Evolutionary conservation across 2,888 invertebrate species (phyloP).

Genomic region (Alsophila aescularia): DNA sequence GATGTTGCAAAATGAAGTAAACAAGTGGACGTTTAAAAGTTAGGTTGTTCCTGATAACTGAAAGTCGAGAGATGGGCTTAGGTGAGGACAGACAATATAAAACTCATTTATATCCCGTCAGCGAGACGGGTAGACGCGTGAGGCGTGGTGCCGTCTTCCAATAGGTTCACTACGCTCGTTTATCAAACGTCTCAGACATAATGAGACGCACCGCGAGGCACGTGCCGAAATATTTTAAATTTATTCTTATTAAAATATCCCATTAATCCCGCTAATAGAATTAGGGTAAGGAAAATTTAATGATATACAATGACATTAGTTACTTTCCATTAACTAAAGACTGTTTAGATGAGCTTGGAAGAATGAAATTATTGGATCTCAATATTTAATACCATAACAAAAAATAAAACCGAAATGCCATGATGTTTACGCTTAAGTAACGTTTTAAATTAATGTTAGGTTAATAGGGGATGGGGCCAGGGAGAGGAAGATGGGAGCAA

Average conservation of each 20-base stretch:
- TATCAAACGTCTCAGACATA: conserved; percentile 78
- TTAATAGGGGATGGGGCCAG: too few relatives aligned
- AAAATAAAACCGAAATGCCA: not conserved
- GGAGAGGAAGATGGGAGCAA: too few relatives aligned
- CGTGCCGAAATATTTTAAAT: conserved; percentile 68
- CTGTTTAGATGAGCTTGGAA: conserved; percentile 25
- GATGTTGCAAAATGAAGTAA: conserved; percentile 77
- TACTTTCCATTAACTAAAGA: conserved; percentile 30
- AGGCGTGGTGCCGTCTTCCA: conserved; percentile 80
- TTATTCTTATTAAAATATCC: conserved; percentile 64
- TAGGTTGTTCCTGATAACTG: conserved; percentile 68
- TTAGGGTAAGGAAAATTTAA: conserved; percentile 46
- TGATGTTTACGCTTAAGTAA: not conserved
- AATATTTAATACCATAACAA: conserved; percentile 11
- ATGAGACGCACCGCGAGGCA: conserved; percentile 76
- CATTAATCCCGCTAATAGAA: conserved; percentile 56
- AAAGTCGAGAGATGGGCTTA: conserved; percentile 72
- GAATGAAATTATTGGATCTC: conserved; percentile 18
- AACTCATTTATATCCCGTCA: conserved; percentile 81
- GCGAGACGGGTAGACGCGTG: conserved; percentile 60
- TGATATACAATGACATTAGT: conserved; percentile 39
- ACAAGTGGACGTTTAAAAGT: conserved; percentile 67
- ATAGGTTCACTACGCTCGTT: conserved; percentile 66
- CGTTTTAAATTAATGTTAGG: too few relatives aligned
- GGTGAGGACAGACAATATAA: conserved; percentile 81